Base-by-base conservation (phyloP, 2,113 vertebrate genomes). In the Urocitellus parryii region DNA sequence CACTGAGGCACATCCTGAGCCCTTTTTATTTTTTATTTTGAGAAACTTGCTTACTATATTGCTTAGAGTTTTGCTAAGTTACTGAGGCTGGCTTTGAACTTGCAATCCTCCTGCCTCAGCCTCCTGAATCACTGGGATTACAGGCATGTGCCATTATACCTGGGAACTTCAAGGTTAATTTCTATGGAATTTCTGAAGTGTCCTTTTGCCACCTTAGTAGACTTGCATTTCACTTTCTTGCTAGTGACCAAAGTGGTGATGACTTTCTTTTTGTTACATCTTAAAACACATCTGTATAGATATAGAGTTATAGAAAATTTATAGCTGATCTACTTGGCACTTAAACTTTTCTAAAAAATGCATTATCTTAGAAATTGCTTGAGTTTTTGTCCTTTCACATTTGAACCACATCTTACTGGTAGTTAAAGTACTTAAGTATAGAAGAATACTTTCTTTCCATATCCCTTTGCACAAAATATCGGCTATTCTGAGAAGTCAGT, bases 281-380 rank as follows among this genome's bases (percentile, higher is more conserved):
- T 77, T 34, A 81, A 80, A 77, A 85, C 70, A 61, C 13, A 56
- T 89, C 82, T 86, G 32, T 80, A 83, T 45, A 78, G 80, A 42
- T 77, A 63, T 2, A 18, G 9, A 68, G 32, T 51, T 70, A 83
- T 0, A 88, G 67, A 96, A 79, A 48, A 63, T 85, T 78, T 93
- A 79, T 63, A 91, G 48, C 70, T 86, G 76, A 86, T 86, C 74
- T 87, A 72, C 45, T 74, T 87, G 84, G 20, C n/a, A 93, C 65
- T 84, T 90, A 84, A 51, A 18, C 37, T 84, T 89, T 91, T 84
- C 77, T 94, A 94, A 81, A 96, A 96, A 92, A 42, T 68, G 83
- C 4, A n/a, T 85, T 92, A 27, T 82, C 48, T 96, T 82, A 89
- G 74, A 83, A 92, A 89, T 88, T 74, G 73, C 78, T 96, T 61